Conservation (phyloP, 2,888 invertebrate species). For the Machimus rusticus region DNA sequence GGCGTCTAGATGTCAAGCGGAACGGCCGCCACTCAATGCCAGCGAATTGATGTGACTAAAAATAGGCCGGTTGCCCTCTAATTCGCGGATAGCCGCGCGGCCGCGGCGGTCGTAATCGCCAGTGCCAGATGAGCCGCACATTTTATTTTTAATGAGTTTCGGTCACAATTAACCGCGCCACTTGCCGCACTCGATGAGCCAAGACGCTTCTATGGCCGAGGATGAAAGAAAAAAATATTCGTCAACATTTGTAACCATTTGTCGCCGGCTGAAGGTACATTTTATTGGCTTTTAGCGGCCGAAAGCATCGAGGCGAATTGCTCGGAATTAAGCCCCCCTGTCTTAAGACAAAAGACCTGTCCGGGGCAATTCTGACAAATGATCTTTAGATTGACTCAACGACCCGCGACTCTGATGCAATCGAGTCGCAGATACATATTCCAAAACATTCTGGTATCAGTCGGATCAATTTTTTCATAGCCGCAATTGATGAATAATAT, state of each 20-base stretch:
- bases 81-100: background rate
- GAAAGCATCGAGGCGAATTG: background rate
- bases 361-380: slow-evolving; percentile 26
- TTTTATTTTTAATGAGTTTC: slow-evolving; percentile 27
- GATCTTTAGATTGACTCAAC: slow-evolving; percentile 20
- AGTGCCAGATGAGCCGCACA: slow-evolving; percentile 26
- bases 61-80: background rate
- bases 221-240: background rate
- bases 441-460: background rate
- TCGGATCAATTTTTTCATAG: background rate
- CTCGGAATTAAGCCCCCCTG: background rate
- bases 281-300: background rate
- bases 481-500: background rate
- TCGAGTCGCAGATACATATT: background rate
- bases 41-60: background rate
- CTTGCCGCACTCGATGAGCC: slow-evolving; percentile 15
- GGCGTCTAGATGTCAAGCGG: slow-evolving; percentile 41
- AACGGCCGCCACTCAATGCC: slow-evolving; percentile 6
- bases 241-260: background rate
- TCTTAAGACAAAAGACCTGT: background rate
- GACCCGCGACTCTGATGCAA: background rate
- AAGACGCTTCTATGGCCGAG: background rate
- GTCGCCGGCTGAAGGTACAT: background rate
- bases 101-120: background rate
- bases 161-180: slow-evolving; percentile 19